Evolutionary conservation across 2,888 invertebrate genomes (phyloP), one percentile per base, ranked within the genome.

Genomic region (Julus scanicus): DNA sequence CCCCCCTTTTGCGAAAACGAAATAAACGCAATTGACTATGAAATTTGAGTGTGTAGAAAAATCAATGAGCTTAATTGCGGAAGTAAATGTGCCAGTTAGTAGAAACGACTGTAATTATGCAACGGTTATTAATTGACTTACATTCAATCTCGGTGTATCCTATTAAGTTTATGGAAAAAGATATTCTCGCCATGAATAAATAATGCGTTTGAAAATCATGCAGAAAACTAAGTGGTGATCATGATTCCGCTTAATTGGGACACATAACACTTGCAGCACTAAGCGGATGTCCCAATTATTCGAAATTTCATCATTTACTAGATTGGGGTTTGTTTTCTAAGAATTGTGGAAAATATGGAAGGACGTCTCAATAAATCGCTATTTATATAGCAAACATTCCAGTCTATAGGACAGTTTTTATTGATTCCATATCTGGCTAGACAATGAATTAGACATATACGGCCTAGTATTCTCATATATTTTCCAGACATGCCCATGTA

Each of bases 81-180:
- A 17, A 15, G 57, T 57, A 57, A 57, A 57, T 57, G 57, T 17
- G n/a, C 57, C 57, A 57, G 57, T 57, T 57, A 57, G 57, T 2
- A 15, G 57, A 57, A 57, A 57, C 57, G 57, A 57, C 57, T 57
- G 57, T 17, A 57, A 57, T 57, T 57, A 57, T 57, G 57, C 57
- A 57, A 57, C 57, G 57, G 17, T 57, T 57, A 57, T 57, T 57
- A 57, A 57, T 57, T 57, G 57, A 57, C 57, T 57, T 57, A 57
- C 15, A 57, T 57, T 57, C 17, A 57, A 17, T 17, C 57, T 57
- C 57, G 57, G 57, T 57, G 57, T 57, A 17, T 57, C 17, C 17
- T 17, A 57, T 57, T 57, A 17, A 17, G 57, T 57, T 57, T 57
- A 57, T 57, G 57, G 17, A 57, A 17, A 17, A 57, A 17, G 57